Percentiles rank a stretch among this genome's conserved stretches.
phyloP scores from a whole-genome alignment of 2,888 invertebrate genomes.

The Eueremaeus valkanovi region DNA sequence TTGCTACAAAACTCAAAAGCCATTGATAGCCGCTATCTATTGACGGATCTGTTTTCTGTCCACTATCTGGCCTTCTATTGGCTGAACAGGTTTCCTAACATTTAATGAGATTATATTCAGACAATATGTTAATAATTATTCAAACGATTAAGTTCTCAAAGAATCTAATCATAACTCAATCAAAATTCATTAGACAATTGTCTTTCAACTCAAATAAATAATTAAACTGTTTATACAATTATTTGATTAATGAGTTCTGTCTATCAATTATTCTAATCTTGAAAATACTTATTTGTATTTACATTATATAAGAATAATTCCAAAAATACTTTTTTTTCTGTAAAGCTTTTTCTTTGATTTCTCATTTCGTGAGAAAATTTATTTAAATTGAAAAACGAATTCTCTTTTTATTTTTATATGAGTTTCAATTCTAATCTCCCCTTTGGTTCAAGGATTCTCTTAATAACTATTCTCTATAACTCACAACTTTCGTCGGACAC shows the following conservation, averaged over 20 bases:
- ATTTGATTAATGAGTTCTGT: background rate
- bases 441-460: too few species aligned
- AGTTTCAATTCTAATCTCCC: too few species aligned
- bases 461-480: too few species aligned
- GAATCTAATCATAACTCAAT: background rate
- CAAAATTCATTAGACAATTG: background rate
- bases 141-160: background rate
- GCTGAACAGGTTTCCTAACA: constrained; percentile 57
- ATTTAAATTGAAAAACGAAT: too few species aligned
- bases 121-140: background rate
- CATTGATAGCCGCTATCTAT: constrained; percentile 65
- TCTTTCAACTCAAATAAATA: background rate
- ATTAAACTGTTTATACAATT: background rate
- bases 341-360: background rate
- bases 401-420: too few species aligned
- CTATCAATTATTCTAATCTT: too few species aligned
- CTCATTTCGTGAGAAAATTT: background rate
- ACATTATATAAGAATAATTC: too few species aligned
- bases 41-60: constrained; percentile 61
- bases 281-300: too few species aligned
- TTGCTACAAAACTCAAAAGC: constrained; percentile 66
- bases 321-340: background rate
- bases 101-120: constrained; percentile 24
- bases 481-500: constrained; percentile 70
- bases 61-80: constrained; percentile 49